Conservation (phyloP, 1,140 invertebrate genomes). For the Calephelis nemesis region DNA sequence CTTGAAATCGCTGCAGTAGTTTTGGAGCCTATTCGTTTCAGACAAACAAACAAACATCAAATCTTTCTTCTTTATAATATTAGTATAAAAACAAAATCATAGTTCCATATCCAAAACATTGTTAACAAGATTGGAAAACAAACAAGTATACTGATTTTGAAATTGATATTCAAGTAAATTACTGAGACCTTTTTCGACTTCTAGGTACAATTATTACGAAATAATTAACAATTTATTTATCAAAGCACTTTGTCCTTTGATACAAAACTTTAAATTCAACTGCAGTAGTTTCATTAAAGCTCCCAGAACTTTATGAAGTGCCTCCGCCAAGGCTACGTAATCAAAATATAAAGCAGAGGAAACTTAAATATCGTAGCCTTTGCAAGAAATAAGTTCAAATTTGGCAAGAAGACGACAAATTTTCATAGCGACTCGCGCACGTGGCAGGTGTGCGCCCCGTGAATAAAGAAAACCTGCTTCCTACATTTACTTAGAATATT, state of each 20-base stretch:
- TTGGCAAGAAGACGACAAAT: conserved; percentile 60
- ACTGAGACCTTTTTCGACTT: background rate
- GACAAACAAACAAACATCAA: too few species aligned
- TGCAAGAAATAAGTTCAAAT: conserved; percentile 57
- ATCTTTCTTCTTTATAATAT: too few species aligned
- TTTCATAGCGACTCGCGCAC: conserved; percentile 49
- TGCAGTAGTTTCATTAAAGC: conserved; percentile 39
- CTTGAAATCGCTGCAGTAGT: too few species aligned
- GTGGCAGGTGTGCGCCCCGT: conserved; percentile 55
- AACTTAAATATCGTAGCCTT: conserved; percentile 44
- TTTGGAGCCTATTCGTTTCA: too few species aligned
- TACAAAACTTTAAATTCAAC: conserved; percentile 17
- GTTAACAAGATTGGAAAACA: too few species aligned
- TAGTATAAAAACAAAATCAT: too few species aligned
- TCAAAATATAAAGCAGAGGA: conserved; percentile 40
- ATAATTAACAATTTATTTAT: background rate
- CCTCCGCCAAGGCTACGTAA: conserved; percentile 36
- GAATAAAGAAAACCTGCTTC: conserved; percentile 52
- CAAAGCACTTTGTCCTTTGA: background rate
- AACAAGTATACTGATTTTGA: too few species aligned
- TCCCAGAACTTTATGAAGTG: conserved; percentile 39
- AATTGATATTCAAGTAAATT: background rate
- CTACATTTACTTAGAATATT: conserved; percentile 50
- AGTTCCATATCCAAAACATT: too few species aligned
- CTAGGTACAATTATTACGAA: background rate